Base-by-base conservation (phyloP, 2,888 invertebrate species). In the Rotaria macrura region DNA sequence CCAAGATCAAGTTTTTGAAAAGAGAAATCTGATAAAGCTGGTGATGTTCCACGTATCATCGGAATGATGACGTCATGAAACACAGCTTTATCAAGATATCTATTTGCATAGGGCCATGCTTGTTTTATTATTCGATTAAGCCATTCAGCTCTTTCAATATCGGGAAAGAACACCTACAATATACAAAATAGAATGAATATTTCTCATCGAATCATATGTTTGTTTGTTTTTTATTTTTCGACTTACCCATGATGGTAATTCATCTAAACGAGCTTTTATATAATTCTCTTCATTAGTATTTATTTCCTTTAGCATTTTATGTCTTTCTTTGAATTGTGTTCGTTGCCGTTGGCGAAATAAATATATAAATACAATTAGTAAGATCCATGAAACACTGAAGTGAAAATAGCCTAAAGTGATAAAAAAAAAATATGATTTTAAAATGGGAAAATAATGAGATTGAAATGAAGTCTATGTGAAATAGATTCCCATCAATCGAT, bases 91-190 rank as follows among this genome's bases (percentile, higher is more conserved):
- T 55, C n/a, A 14, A 84, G 25, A 72, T 83, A 86, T 29, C 40
- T 29, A 54, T 79, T 85, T 25, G 83, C 57, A 85, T 86, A 54
- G 12, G 86, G 86, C 86, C 86, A 86, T 52, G 84, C 55, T 40
- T 38, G 83, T 72, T 86, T 86, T 4, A 86, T 34, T n/a, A 86
- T 85, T 43, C 83, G 79, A 54, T 86, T 86, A 10, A 86, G 9
- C 86, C 86, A 86, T 57, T 86, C 86, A 23, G 57, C 85, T 38
- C 86, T 43, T 86, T 86, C 86, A 55, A 85, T 79, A 54, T 86
- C 86, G 4, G 86, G 86, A 57, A 86, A 86, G 52, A 79, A 79
- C 9, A 79, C 79, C 79, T 79, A 14, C n/a, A n/a, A n/a, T n/a
- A n/a, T n/a, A n/a, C n/a, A 29, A 4, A 43, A 79, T 43, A 23